Percentiles rank a stretch among this genome's conserved stretches.
These are phyloP conservation scores for Anabas testudineus DNA, from an alignment of 2,797 vertebrate species.

Conservation along the genomic window DNA sequence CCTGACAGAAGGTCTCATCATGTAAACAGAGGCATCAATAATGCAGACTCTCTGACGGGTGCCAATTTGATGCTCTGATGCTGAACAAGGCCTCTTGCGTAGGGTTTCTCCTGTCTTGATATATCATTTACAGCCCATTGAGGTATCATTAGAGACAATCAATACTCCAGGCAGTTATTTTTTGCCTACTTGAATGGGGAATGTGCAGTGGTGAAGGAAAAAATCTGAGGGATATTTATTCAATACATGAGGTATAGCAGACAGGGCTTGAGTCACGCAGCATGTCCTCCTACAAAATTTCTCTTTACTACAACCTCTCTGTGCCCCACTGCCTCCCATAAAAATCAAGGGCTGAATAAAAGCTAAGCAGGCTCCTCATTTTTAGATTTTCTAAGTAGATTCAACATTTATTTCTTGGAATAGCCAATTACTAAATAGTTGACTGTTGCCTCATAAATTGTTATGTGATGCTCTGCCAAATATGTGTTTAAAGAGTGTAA, in stretches of 20 bases:
- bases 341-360: background rate
- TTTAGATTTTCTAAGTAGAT: background rate
- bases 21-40: slow-evolving; percentile 82
- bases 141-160: slow-evolving; percentile 57
- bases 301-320: background rate
- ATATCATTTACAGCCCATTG: slow-evolving; percentile 55
- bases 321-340: background rate
- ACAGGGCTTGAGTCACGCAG: background rate
- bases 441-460: background rate
- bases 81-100: slow-evolving; percentile 36
- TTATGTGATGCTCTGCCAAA: background rate
- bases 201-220: background rate
- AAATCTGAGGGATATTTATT: background rate
- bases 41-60: slow-evolving; percentile 67
- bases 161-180: slow-evolving; percentile 42
- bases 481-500: background rate
- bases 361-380: background rate
- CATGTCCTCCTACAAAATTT: background rate
- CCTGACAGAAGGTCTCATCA: slow-evolving; percentile 68
- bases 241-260: background rate
- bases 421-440: background rate
- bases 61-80: slow-evolving; percentile 56
- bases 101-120: slow-evolving; percentile 43
- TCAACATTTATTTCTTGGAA: background rate
- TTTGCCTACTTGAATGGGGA: slow-evolving; percentile 19